phyloP scores from a whole-genome alignment of 2,113 vertebrate genomes.

The Misgurnus mizolepis region DNA sequence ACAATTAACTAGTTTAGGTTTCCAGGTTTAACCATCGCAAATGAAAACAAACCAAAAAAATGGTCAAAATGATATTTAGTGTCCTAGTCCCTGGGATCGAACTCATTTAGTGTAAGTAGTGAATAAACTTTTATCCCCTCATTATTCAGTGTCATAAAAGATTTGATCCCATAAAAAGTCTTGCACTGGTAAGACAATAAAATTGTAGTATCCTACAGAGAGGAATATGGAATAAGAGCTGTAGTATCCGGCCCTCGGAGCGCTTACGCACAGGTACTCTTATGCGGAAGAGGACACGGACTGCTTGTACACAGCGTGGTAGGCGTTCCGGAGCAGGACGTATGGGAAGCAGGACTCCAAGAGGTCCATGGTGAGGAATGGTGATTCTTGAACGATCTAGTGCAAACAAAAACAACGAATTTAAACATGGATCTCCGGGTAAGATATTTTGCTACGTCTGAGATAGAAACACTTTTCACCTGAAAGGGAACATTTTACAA shows the following conservation, averaged over 20 bases:
- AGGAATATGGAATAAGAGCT: constrained; percentile 38
- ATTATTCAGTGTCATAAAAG: constrained; percentile 46
- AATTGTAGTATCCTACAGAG: constrained; percentile 41
- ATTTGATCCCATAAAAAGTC: constrained; percentile 54
- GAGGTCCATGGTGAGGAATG: constrained; percentile 98
- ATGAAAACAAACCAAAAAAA: constrained; percentile 57
- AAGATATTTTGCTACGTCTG: too few species aligned
- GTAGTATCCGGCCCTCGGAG: not conserved
- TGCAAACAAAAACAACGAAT: not conserved
- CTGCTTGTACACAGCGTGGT: constrained; percentile 99
- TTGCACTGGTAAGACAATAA: constrained; percentile 43
- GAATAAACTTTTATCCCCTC: constrained; percentile 34
- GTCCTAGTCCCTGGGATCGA: constrained; percentile 58
- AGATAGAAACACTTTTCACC: too few species aligned
- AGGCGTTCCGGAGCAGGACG: constrained; percentile 95
- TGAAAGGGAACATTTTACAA: too few species aligned
- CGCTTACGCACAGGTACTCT: constrained; percentile 31
- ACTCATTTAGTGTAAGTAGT: constrained; percentile 53
- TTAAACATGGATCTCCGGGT: too few species aligned
- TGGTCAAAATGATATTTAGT: constrained; percentile 52
- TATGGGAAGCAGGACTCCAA: constrained; percentile 99
- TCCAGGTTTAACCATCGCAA: constrained; percentile 41
- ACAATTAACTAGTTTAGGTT: constrained; percentile 46
- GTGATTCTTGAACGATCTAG: constrained; percentile 98
- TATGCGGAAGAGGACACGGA: constrained; percentile 92